Conservation (phyloP, 2,797 vertebrate species). For the Tinamus major region DNA sequence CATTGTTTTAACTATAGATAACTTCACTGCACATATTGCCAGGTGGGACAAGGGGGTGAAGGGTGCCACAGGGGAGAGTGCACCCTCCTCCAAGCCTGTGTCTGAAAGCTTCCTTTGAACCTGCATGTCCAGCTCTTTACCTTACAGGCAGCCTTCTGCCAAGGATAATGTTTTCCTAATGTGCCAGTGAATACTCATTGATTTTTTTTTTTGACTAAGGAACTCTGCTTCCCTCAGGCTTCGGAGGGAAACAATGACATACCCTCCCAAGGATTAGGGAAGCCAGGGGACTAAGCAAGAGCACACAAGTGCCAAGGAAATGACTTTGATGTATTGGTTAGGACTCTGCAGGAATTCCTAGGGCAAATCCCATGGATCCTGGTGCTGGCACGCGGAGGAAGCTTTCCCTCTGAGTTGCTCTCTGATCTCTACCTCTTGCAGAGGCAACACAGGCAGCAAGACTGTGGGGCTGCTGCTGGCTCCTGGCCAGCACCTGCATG, state of each 20-base stretch:
- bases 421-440: background rate
- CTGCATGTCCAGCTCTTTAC: background rate
- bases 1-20: conserved; percentile 42
- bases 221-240: background rate
- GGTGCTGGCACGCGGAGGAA: background rate
- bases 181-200: background rate
- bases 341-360: conserved; percentile 15
- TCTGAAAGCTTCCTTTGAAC: background rate
- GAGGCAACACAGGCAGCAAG: background rate
- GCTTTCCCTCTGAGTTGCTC: background rate
- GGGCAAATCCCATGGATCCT: background rate
- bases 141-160: background rate
- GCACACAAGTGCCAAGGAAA: background rate
- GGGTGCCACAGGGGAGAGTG: background rate
- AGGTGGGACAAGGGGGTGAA: background rate
- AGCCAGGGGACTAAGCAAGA: background rate
- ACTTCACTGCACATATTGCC: conserved; percentile 10
- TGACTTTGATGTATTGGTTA: conserved; percentile 33
- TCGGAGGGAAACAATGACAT: background rate
- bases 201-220: background rate
- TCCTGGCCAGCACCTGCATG: background rate
- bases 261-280: background rate
- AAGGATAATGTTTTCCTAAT: background rate
- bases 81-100: background rate
- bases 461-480: background rate